Base-by-base conservation (phyloP, 2,888 invertebrate species). In the Petrophora chlorosata region DNA sequence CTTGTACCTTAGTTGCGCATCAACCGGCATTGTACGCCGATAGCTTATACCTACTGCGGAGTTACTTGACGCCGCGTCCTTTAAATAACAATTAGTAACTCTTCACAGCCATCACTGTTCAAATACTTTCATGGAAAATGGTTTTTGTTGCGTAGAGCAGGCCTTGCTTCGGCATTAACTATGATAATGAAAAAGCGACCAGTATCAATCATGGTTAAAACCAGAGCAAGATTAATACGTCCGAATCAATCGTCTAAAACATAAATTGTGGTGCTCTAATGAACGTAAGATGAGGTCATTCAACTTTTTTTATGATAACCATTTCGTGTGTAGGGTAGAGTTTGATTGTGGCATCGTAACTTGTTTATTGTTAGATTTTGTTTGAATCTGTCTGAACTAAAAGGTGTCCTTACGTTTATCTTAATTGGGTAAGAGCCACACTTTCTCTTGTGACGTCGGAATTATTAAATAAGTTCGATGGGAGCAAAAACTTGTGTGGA, bases 1-100 rank as follows among this genome's bases (percentile, higher is more conserved):
- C 82, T 79, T 75, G 68, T 76, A 81, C 78, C 74, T 78, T 70
- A 73, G 75, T 78, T 73, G 74, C 81, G 70, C 73, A 73, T 76
- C 69, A 68, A 25, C 53, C 67, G 63, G 66, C 72, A 71, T 70
- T 76, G 70, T 68, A 62, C 63, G 50, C 56, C 51, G 63, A 65
- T 62, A 52, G 47, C 32, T 49, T 36, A 30, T 30, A 44, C 39
- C 33, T 44, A 55, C 62, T 63, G 53, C 52, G 53, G 53, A 50
- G 29, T 43, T 39, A 56, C 38, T 39, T 44, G 39, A 50, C 53
- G 47, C 50, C 56, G 53, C 58, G 57, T 57, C 59, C 61, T 42
- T 50, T 55, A 54, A 57, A 57, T 47, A 58, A 56, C 47, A 61
- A 63, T 63, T 66, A 58, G 48, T 59, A 48, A 56, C 51, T 45